Base-by-base conservation (phyloP, 2,888 invertebrate species). In the Philereme transversata region DNA sequence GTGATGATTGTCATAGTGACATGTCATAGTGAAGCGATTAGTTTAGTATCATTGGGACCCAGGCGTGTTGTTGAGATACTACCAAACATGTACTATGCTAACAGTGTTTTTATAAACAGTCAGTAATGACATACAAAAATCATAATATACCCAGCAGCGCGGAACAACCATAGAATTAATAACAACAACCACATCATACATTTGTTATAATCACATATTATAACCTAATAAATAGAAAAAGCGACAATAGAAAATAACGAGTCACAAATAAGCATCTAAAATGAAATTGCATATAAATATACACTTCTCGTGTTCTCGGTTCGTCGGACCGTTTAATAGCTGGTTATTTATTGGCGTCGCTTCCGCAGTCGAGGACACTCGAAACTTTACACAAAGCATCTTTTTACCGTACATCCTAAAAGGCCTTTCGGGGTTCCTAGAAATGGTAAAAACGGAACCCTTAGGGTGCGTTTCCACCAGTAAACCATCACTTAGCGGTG, bases 211-310 rank as follows among this genome's bases (percentile, higher is more conserved):
- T 89, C 87, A 91, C 84, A 90, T 84, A 88, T 87, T 89, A 87
- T 89, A 76, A 79, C 84, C 78, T 88, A 91, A 88, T 90, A 90
- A 90, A 90, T 89, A 88, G 87, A 88, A 90, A 65, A 88, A 87
- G 88, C 88, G 88, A 91, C 91, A 91, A 92, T 90, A 86, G 89
- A 77, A 52, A 87, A 84, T 90, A 88, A 88, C 87, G 81, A 90
- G 83, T 83, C 84, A 87, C 85, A 89, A 89, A 90, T 87, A 87
- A 81, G 81, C 82, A 83, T 84, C 88, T 89, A 90, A 91, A 90
- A 90, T 90, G 86, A 88, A 91, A 90, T 90, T 88, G 88, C 85
- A 83, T 89, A 86, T 87, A 90, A 88, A 88, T 88, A 87, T 84
- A 88, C 76, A 85, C 79, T 82, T 81, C 83, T 81, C 70, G 81